Evolutionary conservation across 2,113 vertebrate genomes (phyloP).

Genomic region (Coreoperca whiteheadi): DNA sequence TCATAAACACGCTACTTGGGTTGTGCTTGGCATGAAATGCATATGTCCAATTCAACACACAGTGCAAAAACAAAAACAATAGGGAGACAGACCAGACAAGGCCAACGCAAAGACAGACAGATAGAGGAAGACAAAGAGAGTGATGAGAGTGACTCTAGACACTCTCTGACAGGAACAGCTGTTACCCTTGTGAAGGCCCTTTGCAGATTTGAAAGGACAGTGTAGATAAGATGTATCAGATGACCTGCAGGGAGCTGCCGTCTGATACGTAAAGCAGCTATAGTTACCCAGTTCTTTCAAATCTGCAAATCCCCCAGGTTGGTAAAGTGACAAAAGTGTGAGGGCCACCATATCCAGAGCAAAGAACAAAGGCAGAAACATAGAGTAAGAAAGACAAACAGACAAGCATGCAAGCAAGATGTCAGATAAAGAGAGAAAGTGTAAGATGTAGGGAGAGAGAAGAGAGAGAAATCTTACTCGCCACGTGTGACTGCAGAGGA

Average conservation of each 20-base stretch:
- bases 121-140: conserved; percentile 29
- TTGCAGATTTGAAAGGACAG: conserved; percentile 71
- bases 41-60: conserved; percentile 23
- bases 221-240: conserved; percentile 43
- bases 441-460: conserved; percentile 60
- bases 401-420: conserved; percentile 54
- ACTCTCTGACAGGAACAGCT: conserved; percentile 65
- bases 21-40: conserved; percentile 61
- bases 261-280: conserved; percentile 44
- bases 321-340: conserved; percentile 29
- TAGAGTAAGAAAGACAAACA: conserved; percentile 36
- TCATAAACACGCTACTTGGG: conserved; percentile 1
- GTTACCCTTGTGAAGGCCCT: conserved; percentile 52
- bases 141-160: conserved; percentile 49
- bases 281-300: conserved; percentile 63
- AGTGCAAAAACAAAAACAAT: conserved; percentile 58
- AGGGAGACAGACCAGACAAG: conserved; percentile 45
- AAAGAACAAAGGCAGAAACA: conserved; percentile 33
- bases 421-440: conserved; percentile 47
- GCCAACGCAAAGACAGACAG: conserved; percentile 43
- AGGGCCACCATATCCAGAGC: conserved; percentile 36
- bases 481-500: conserved; percentile 76
- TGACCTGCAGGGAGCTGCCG: conserved; percentile 43
- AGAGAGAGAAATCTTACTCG: conserved; percentile 84
- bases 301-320: conserved; percentile 52